Evolutionary conservation across 35 echinoderm and acorn worm species (phyloP), one percentile per base, ranked within the genome.

Genomic region (Apostichopus japonicus): DNA sequence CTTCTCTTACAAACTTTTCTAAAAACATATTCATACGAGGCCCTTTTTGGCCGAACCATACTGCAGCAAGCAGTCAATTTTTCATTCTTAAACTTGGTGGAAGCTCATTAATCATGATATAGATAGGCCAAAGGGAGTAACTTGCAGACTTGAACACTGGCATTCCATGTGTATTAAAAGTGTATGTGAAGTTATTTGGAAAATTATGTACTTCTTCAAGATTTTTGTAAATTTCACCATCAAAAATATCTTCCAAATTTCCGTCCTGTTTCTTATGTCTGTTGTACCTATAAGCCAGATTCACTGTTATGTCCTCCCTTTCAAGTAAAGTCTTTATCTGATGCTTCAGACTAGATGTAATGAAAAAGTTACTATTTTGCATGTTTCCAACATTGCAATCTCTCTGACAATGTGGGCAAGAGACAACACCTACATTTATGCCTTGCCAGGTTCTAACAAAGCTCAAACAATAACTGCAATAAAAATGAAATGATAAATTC

Each of bases 171-270:
- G 73, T 77, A 71, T 97, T 97, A 14, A 94, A 96, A 1, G 65
- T 57, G 81, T 96, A 94, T 77, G 95, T 88, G 76, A 94, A 96
- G 65, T 96, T 96, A 21, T 79, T 86, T n/a, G 56, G 61, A 91
- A 93, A 77, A 10, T 65, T 16, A 14, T 94, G 71, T 72, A 55
- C 27, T 77, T 94, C 33, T 8, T 55, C 94, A 82, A 72, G 83
- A 13, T 59, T 59, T 57, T 87, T 22, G 86, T n/a, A 57, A 51
- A 92, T 57, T 17, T 95, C 79, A 53, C 91, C 90, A 92, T 92
- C 91, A 92, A 77, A 95, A 79, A 91, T 94, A 92, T 92, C 94
- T 73, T 95, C 94, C 75, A 95, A 87, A 53, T 54, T 80, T 55
- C 78, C 84, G 0, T 56, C 23, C 10, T 73, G 55, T 15, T 23